Evolutionary conservation across 2,888 invertebrate species (phyloP), one percentile per base, ranked within the genome.

Genomic region (Actias luna): DNA sequence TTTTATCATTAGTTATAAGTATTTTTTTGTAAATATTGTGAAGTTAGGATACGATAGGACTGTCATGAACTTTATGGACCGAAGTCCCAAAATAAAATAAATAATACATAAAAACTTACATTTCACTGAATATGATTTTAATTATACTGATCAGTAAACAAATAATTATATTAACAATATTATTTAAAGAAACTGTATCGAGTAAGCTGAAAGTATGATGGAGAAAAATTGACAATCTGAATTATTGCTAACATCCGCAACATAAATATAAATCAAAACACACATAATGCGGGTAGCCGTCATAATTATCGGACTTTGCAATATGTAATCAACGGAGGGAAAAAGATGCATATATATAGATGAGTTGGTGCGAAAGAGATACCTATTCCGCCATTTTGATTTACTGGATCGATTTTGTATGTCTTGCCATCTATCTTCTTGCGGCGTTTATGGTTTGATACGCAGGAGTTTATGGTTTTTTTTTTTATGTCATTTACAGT

Each of bases 251-350:
- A 46, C 72, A 73, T 73, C 70, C 66, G 69, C 75, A 73, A 72
- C 68, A 73, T 75, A 75, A 79, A 79, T 77, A 81, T 84, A 83
- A 84, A 84, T 84, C 83, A 85, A 80, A 84, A 77, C 72, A 70
- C 71, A 70, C 71, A 80, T 82, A 81, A 83, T 83, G 84, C 76
- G 76, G 77, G 80, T 80, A 79, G 79, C 80, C 73, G 69, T 79
- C 75, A 80, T 75, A 82, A 80, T 78, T n/a, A 71, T 73, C 63
- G 58, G 64, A 69, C 72, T 75, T 72, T 72, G 70, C 68, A 74
- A 74, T 69, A 75, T 72, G 73, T 77, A 82, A 83, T 83, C 80
- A 80, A 75, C 71, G 60, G 78, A 67, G 63, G 61, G 76, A 80
- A 57, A 62, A 68, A 66, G 78, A 78, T 14, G 50, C 36, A 68